Percentiles rank a stretch among this genome's conserved stretches.
Evolutionary conservation across 2,113 vertebrate genomes (phyloP).

Genomic region (Paraplagusia blochii): DNA sequence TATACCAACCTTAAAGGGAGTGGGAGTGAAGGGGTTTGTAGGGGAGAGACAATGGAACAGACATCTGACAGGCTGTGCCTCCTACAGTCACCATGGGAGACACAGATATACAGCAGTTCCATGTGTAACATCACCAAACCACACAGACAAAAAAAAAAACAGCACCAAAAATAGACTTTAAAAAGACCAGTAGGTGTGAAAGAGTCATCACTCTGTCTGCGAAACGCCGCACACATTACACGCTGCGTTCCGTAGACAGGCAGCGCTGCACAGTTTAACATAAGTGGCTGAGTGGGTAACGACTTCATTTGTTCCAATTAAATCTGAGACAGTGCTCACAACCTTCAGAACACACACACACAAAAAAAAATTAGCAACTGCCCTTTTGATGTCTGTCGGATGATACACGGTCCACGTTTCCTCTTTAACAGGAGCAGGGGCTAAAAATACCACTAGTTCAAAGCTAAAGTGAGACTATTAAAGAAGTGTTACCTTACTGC

Average conservation of each 20-base stretch:
- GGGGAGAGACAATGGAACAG: slow-evolving; percentile 83
- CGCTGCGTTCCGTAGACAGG: slow-evolving; percentile 4
- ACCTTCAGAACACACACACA: slow-evolving; percentile 1
- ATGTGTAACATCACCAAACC: slow-evolving; percentile 12
- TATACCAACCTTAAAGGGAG: slow-evolving; percentile 92
- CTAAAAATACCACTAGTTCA: background rate
- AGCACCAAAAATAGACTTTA: background rate
- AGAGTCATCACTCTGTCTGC: slow-evolving; percentile 48
- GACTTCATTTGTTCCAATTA: slow-evolving; percentile 20
- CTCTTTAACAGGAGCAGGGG: background rate
- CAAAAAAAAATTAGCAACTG: background rate
- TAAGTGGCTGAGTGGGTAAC: slow-evolving; percentile 25
- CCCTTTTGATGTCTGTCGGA: slow-evolving; percentile 15
- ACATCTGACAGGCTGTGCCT: slow-evolving; percentile 78
- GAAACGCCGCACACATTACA: slow-evolving; percentile 14
- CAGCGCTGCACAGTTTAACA: slow-evolving; percentile 21
- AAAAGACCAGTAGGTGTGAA: slow-evolving; percentile 32
- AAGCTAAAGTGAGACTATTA: background rate
- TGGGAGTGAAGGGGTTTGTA: slow-evolving; percentile 89
- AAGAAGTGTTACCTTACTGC: slow-evolving; percentile 60
- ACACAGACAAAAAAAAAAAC: slow-evolving; percentile 12
- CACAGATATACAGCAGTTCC: slow-evolving; percentile 31
- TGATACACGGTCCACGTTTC: slow-evolving; percentile 3
- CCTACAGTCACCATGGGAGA: slow-evolving; percentile 73
- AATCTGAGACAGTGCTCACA: slow-evolving; percentile 12